Conservation (phyloP, 2,797 vertebrate genomes). For the Crypturellus tataupa region DNA sequence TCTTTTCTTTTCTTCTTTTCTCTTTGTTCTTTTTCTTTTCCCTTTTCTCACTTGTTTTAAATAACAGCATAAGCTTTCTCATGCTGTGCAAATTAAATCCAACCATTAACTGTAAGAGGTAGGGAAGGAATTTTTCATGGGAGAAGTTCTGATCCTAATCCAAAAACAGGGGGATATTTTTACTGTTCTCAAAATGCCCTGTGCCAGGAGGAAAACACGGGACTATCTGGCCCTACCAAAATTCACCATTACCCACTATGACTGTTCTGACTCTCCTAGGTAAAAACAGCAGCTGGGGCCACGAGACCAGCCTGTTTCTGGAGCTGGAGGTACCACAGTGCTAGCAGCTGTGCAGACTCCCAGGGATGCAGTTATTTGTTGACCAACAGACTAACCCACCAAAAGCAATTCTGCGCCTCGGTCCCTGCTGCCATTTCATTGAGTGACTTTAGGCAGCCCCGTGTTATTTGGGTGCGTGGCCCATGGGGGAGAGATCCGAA, state of each 20-base stretch:
- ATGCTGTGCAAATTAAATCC: neutral
- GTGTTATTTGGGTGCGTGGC: neutral
- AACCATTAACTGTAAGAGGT: slow-evolving; percentile 17
- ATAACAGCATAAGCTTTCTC: neutral
- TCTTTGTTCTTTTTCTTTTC: neutral
- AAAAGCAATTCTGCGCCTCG: neutral
- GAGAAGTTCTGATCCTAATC: neutral
- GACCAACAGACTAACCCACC: neutral
- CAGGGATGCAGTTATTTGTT: neutral
- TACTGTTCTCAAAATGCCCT: neutral
- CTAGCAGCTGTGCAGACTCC: no score
- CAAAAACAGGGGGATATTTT: neutral
- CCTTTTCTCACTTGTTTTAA: neutral
- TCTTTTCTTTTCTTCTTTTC: neutral
- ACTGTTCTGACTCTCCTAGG: neutral
- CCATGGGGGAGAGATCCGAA: slow-evolving; percentile 11
- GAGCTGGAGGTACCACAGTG: neutral
- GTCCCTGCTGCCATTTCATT: neutral
- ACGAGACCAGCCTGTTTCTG: neutral
- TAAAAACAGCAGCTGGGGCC: neutral
- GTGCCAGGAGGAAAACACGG: neutral
- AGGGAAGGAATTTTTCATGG: neutral
- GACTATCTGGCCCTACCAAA: neutral
- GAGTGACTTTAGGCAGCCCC: neutral
- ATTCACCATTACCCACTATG: neutral